A percentile compares a stretch with the other conserved stretches of the same genome.
Conservation (phyloP, 2,888 invertebrate genomes). For the Nephrotoma guestfalica region DNA sequence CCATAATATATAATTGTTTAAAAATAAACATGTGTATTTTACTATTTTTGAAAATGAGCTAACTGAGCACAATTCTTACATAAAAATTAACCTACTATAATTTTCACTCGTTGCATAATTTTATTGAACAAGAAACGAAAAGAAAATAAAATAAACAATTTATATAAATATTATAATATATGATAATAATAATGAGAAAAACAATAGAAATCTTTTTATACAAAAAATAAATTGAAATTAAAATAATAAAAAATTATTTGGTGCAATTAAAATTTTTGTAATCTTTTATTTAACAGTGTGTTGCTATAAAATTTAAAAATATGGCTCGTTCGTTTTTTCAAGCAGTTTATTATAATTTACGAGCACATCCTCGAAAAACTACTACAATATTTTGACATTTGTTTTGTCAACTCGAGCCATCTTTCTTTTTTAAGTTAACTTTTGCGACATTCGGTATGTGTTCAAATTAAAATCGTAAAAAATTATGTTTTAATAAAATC, state of each 20-base stretch:
- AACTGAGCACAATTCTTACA: background rate
- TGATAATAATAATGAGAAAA: background rate
- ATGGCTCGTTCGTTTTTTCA: background rate
- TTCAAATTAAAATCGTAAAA: background rate
- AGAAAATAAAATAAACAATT: background rate
- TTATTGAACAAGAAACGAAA: background rate
- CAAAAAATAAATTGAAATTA: background rate
- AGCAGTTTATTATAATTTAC: background rate
- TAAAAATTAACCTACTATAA: background rate
- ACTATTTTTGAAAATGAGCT: background rate
- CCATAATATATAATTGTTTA: background rate
- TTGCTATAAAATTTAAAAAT: background rate
- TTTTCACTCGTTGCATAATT: background rate
- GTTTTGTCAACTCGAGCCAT: background rate
- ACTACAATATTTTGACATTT: background rate
- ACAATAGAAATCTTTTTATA: slow-evolving; percentile 1
- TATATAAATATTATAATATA: background rate
- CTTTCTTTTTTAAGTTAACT: slow-evolving; percentile 1
- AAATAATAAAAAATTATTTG: background rate
- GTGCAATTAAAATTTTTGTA: background rate
- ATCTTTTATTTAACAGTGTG: background rate
- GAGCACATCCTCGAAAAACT: background rate
- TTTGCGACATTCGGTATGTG: background rate
- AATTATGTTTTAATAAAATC: background rate
- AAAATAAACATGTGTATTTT: background rate